These are phyloP conservation scores for Nyleta sp. DNA, from an alignment of 2,888 invertebrate genomes.

Conservation along the genomic window DNA sequence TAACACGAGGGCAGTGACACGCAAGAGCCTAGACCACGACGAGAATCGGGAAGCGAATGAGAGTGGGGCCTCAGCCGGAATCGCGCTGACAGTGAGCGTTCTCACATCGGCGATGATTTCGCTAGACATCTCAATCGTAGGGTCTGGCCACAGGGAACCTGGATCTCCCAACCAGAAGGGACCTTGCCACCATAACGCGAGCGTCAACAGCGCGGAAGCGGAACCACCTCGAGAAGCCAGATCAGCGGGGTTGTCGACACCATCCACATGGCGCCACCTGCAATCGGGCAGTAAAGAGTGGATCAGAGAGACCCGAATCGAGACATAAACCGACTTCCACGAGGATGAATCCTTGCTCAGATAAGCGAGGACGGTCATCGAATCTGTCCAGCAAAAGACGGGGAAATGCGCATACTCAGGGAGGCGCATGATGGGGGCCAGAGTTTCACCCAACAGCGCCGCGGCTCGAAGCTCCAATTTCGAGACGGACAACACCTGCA, in stretches of 20 bases:
- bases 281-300: neutral
- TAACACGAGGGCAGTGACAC: too few relatives aligned
- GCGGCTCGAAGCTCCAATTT: constrained; percentile 8
- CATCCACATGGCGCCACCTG: neutral
- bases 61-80: too few relatives aligned
- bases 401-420: neutral
- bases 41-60: too few relatives aligned
- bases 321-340: neutral
- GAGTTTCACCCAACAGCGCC: neutral
- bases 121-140: too few relatives aligned
- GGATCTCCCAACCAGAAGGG: neutral
- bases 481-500: neutral
- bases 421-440: neutral
- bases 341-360: constrained; percentile 4
- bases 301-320: neutral
- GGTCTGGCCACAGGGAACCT: neutral
- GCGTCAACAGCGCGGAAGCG: neutral
- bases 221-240: neutral
- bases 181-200: neutral
- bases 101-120: too few relatives aligned
- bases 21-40: too few relatives aligned
- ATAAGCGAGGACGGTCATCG: neutral
- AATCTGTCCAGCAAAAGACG: neutral
- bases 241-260: neutral
- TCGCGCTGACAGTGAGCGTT: too few relatives aligned